These are phyloP conservation scores for Sinocyclocheilus anshuiensis DNA, from an alignment of 2,113 vertebrate genomes.

Conservation along the genomic window DNA sequence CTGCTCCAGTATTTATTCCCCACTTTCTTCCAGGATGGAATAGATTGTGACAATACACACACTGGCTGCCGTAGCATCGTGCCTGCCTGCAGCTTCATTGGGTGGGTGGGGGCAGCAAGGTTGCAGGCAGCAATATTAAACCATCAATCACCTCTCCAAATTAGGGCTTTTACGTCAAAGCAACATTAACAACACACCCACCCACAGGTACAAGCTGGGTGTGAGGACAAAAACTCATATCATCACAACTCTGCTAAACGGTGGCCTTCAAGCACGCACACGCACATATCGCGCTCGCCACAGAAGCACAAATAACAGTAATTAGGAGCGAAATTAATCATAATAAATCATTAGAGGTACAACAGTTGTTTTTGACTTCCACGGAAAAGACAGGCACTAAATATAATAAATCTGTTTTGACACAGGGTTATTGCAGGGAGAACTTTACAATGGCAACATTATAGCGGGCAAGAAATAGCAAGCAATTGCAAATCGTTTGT, in stretches of 20 bases:
- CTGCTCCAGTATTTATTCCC: slow-evolving; percentile 68
- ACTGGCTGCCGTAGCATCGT: slow-evolving; percentile 67
- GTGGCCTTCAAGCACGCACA: not conserved
- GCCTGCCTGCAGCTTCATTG: slow-evolving; percentile 81
- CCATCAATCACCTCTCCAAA: slow-evolving; percentile 83
- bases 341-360: slow-evolving; percentile 36
- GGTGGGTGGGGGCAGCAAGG: slow-evolving; percentile 80
- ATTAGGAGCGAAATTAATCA: slow-evolving; percentile 48
- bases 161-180: slow-evolving; percentile 81
- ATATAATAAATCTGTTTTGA: slow-evolving; percentile 32
- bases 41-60: slow-evolving; percentile 80
- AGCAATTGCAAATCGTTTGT: slow-evolving; percentile 21
- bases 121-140: slow-evolving; percentile 85
- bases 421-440: slow-evolving; percentile 19
- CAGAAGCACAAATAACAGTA: slow-evolving; percentile 36
- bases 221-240: slow-evolving; percentile 73
- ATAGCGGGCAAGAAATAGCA: slow-evolving; percentile 31
- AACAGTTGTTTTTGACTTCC: slow-evolving; percentile 29
- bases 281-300: not conserved
- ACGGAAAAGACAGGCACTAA: not conserved
- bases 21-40: slow-evolving; percentile 73
- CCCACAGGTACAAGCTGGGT: slow-evolving; percentile 76
- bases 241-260: slow-evolving; percentile 64
- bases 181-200: slow-evolving; percentile 72
- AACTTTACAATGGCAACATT: slow-evolving; percentile 34